Base-by-base conservation (phyloP, 2,888 invertebrate genomes). In the Ophonus ardosiacus region DNA sequence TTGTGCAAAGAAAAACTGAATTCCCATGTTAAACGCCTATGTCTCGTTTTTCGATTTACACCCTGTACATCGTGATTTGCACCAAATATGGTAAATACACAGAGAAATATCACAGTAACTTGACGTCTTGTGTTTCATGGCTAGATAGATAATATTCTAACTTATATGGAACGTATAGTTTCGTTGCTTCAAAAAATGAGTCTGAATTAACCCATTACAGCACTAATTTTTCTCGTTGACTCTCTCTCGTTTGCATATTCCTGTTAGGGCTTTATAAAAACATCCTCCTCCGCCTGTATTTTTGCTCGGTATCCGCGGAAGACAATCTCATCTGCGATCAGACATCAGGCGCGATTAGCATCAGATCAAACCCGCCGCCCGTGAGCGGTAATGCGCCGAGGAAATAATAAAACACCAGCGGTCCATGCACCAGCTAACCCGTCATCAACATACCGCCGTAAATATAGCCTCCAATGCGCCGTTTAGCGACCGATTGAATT, bases 391-490 rank as follows among this genome's bases (percentile, higher is more conserved):
- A 74, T 74, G 71, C 18, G 2, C 71, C 21, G 71, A 40, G 71
- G 71, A 74, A 74, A 74, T 43, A 74, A 74, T 21, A 74, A 40
- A 74, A 74, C 71, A 74, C 71, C 71, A 43, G 71, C 71, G 68
- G 68, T 68, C 31, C 31, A 31, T 31, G 31, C 31, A 31, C 31
- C 31, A 31, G 31, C 31, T 31, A 51, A 51, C 43, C 43, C 43
- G 43, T 51, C 43, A 51, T 51, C 43, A 51, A 51, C 43, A 51
- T 51, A 51, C 43, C 43, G 43, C 43, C 13, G 43, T 51, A 51
- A 51, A 51, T 51, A 51, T 51, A 51, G 43, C 43, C 43, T 51
- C 43, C 43, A 51, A 8, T 13, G 13, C 8, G 43, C 43, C 43
- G 43, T 51, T 51, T 51, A 51, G 43, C 43, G 43, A 13, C 43